These are phyloP conservation scores for Drosophila willistoni DNA, from an alignment of 1,140 invertebrate species.

Conservation along the genomic window DNA sequence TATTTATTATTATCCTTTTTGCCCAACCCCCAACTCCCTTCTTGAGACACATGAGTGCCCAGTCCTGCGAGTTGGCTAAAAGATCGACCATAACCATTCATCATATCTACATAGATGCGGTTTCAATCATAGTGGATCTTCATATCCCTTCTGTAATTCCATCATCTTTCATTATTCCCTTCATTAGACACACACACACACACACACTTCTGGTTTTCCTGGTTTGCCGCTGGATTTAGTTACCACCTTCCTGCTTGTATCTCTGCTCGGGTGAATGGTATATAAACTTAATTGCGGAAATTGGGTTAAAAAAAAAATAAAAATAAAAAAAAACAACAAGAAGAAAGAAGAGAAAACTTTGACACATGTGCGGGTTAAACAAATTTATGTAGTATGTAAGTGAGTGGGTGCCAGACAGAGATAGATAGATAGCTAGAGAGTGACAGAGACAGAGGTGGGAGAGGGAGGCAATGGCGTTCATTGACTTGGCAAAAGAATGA, in stretches of 20 bases:
- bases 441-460: background rate
- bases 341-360: constrained; percentile 48
- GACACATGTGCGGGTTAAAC: constrained; percentile 80
- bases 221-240: constrained; percentile 26
- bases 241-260: constrained; percentile 28
- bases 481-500: constrained; percentile 60
- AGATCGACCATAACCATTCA: too few relatives aligned
- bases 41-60: too few relatives aligned
- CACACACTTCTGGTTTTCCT: background rate
- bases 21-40: too few relatives aligned
- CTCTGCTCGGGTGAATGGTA: constrained; percentile 62
- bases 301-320: constrained; percentile 66
- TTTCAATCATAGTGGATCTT: too few relatives aligned
- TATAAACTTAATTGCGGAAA: constrained; percentile 81
- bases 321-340: background rate
- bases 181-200: constrained; percentile 2
- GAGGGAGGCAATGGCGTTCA: constrained; percentile 50
- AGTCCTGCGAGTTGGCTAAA: too few relatives aligned
- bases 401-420: constrained; percentile 8
- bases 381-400: constrained; percentile 59
- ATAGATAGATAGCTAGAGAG: background rate
- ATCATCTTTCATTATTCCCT: constrained; percentile 1
- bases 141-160: background rate
- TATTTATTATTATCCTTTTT: too few relatives aligned
- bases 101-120: too few relatives aligned